phyloP scores from a whole-genome alignment of 2,113 vertebrate genomes.

The Otocyon megalotis region DNA sequence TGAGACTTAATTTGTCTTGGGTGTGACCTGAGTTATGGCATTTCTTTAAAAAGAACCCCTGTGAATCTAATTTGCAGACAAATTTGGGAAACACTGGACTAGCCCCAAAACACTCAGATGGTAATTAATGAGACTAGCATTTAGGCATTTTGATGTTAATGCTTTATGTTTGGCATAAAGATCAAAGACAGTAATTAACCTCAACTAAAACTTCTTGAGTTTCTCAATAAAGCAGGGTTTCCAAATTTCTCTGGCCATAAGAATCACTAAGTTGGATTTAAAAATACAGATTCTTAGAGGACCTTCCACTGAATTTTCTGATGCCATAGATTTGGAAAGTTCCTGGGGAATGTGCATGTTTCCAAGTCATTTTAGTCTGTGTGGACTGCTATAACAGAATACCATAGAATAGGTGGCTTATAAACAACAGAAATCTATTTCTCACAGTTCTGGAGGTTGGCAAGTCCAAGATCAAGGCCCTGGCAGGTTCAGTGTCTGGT shows the following conservation, averaged over 20 bases:
- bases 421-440: background rate
- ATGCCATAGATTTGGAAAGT: background rate
- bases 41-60: background rate
- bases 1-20: background rate
- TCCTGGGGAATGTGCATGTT: background rate
- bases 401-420: background rate
- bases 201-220: background rate
- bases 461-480: background rate
- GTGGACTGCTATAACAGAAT: background rate
- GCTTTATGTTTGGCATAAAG: background rate
- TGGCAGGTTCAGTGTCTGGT: background rate
- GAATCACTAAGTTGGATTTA: background rate
- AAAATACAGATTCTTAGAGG: background rate
- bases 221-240: background rate
- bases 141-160: background rate
- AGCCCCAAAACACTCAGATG: background rate
- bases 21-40: background rate
- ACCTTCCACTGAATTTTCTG: background rate
- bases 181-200: conserved; percentile 7
- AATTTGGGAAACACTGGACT: conserved; percentile 1
- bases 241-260: background rate
- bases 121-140: background rate
- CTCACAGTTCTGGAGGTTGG: background rate
- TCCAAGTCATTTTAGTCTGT: background rate
- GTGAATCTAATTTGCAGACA: background rate